These are phyloP conservation scores for Sternarchorhynchus goeldii DNA, from an alignment of 2,797 vertebrate species.

Conservation along the genomic window DNA sequence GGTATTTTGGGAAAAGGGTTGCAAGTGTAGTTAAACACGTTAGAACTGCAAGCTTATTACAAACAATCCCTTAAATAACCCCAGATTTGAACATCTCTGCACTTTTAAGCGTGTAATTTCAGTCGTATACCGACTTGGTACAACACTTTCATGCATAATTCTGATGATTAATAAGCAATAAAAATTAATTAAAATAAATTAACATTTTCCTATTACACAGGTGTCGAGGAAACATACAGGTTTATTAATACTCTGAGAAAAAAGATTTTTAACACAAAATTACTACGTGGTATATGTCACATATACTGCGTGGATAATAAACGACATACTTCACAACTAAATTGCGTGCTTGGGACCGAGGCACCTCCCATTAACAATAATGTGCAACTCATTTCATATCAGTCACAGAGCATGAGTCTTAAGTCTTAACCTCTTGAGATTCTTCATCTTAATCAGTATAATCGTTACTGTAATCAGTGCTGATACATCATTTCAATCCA, in stretches of 20 bases:
- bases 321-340: conserved; percentile 18
- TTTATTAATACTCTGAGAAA: neutral
- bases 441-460: conserved; percentile 40
- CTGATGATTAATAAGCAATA: neutral
- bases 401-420: conserved; percentile 32
- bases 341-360: conserved; percentile 7
- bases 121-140: neutral
- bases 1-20: conserved; percentile 35
- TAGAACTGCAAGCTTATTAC: neutral
- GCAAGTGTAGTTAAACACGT: conserved; percentile 28
- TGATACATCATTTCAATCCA: neutral
- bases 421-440: conserved; percentile 17
- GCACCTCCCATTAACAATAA: conserved; percentile 27
- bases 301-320: conserved; percentile 5
- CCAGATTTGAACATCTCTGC: neutral
- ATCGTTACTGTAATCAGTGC: conserved; percentile 28
- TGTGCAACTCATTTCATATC: conserved; percentile 26
- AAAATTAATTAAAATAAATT: neutral
- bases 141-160: neutral
- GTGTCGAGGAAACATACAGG: neutral
- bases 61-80: neutral
- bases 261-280: conserved; percentile 15
- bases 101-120: neutral
- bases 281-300: neutral
- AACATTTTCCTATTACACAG: neutral